Evolutionary conservation across 2,888 invertebrate genomes (phyloP), one percentile per base, ranked within the genome.

Genomic region (Mythimna pallens): DNA sequence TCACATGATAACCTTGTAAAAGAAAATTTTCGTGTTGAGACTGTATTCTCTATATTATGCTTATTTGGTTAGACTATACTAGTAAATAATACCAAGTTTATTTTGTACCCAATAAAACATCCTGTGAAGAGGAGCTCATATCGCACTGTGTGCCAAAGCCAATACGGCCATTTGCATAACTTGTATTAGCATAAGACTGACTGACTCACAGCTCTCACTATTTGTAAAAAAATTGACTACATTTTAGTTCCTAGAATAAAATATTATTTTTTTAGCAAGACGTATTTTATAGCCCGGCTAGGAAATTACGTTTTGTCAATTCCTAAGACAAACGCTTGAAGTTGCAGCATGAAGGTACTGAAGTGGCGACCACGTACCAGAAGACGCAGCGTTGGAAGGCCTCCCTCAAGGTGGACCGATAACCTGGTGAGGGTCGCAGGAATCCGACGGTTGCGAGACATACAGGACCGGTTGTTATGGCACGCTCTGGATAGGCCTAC

Each of bases 131-230:
- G 40, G 34, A 40, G 22, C 64, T 57, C 34, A 82, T 78, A 66
- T 78, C 55, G 22, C 68, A 61, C 30, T 57, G 22, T 57, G 22
- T 68, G 47, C 54, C 73, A 79, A 73, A 73, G 66, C 57, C 66
- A 70, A 68, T 64, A 64, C 63, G 25, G 76, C 57, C 70, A 92
- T 92, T 92, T 88, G 86, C 90, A 90, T 92, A 91, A 89, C 90
- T 82, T 73, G 89, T 87, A 86, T 87, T 80, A 58, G 71, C 61
- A 72, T 62, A 73, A 25, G 17, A 55, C 78, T 88, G 87, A 89
- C 65, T 87, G 87, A 89, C 65, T 87, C 87, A 82, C 30, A 36
- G 58, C 72, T 73, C 58, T 76, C 68, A 66, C 67, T 74, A 64
- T 73, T 81, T 50, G 65, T 43, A 17, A 57, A 25, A 58, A 65